phyloP scores from a whole-genome alignment of 2,797 vertebrate genomes.

The Pyrrhura leucotis region DNA sequence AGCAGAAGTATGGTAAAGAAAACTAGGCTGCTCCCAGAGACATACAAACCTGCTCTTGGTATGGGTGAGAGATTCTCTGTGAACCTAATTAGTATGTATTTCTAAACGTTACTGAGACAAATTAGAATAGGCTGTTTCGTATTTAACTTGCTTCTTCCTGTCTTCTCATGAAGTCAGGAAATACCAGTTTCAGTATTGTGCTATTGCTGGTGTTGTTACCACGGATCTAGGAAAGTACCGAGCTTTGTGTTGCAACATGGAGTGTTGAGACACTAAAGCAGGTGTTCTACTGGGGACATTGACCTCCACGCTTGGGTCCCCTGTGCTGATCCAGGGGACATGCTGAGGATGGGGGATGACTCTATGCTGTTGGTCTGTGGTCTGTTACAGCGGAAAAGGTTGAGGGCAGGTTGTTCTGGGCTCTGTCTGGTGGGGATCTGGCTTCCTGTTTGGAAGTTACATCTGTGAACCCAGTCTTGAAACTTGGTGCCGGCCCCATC shows the following conservation, averaged over 20 bases:
- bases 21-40: neutral
- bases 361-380: accelerated
- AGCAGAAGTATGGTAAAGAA: neutral
- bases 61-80: neutral
- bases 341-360: neutral
- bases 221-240: neutral
- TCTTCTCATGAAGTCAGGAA: neutral
- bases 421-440: neutral
- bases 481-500: neutral
- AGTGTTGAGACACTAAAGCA: neutral
- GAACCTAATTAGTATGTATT: neutral
- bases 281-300: neutral
- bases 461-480: neutral
- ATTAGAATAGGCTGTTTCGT: neutral
- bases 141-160: conserved; percentile 13
- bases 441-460: neutral
- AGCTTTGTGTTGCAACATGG: neutral
- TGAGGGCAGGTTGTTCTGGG: neutral
- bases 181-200: conserved; percentile 7
- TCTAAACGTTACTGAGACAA: neutral
- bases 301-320: neutral
- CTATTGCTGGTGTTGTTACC: neutral
- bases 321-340: neutral
- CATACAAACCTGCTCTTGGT: neutral
- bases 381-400: neutral